Evolutionary conservation across 2,797 vertebrate species (phyloP).

Genomic region (Geotrypetes seraphini): DNA sequence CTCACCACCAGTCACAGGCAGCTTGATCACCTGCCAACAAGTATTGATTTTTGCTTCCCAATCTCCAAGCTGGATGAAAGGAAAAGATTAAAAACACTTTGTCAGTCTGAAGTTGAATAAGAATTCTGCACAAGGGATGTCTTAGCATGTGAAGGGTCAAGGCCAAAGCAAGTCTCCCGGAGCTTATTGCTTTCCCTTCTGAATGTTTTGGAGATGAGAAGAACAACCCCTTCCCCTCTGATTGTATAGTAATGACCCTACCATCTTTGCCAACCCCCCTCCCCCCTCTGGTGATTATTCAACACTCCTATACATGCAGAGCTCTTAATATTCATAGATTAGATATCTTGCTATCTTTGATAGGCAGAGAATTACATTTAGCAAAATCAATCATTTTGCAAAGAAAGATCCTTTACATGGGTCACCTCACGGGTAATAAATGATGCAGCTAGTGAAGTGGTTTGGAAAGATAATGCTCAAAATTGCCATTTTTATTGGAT

Average conservation of each 20-base stretch:
- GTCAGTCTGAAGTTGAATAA: conserved; percentile 97
- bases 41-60: conserved; percentile 98
- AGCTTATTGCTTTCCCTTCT: accelerated
- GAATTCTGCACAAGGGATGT: conserved; percentile 81
- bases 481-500: conserved; percentile 15
- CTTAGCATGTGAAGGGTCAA: conserved; percentile 51
- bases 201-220: neutral
- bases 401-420: conserved; percentile 34
- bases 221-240: neutral
- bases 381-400: conserved; percentile 32
- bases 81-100: conserved; percentile 99
- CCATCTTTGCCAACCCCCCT: no score
- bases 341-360: conserved; percentile 33
- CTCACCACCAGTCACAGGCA: conserved; percentile 37
- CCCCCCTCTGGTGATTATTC: no score
- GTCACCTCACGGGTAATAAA: conserved; percentile 33
- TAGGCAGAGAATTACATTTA: conserved; percentile 44
- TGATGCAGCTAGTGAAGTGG: conserved; percentile 22
- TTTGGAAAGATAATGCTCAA: conserved; percentile 16
- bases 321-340: conserved; percentile 33
- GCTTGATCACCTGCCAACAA: conserved; percentile 90
- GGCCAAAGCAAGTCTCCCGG: conserved; percentile 27
- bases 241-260: accelerated
- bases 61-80: conserved; percentile 91
- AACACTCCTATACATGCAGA: no score